Percentiles rank a stretch among this genome's conserved stretches.
Evolutionary conservation across 1,140 invertebrate genomes (phyloP).

Genomic region (Argopecten irradians): DNA sequence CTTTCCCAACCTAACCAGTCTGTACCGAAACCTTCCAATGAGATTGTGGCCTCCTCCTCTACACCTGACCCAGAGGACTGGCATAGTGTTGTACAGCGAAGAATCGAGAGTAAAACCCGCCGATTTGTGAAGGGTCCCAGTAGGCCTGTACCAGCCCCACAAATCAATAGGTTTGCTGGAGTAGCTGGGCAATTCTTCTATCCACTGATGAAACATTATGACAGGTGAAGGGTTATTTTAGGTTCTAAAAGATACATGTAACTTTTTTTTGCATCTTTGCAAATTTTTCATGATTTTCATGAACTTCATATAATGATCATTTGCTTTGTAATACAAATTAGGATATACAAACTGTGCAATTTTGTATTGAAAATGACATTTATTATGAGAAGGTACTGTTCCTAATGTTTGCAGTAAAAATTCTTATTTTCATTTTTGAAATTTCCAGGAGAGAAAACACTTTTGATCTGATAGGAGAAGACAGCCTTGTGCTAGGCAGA

Average conservation of each 20-base stretch:
- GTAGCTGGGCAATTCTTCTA: constrained; percentile 90
- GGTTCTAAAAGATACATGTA: too few species aligned
- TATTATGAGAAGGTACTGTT: too few species aligned
- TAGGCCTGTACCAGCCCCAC: constrained; percentile 46
- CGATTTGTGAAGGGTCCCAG: constrained; percentile 67
- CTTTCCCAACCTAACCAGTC: constrained; percentile 79
- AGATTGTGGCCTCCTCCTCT: constrained; percentile 35
- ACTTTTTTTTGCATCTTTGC: too few species aligned
- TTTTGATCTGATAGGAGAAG: constrained; percentile 75
- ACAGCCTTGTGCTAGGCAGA: constrained; percentile 84
- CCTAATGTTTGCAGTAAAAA: too few species aligned
- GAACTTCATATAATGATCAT: too few species aligned
- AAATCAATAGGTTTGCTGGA: constrained; percentile 84
- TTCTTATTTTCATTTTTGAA: background rate
- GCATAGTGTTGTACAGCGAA: constrained; percentile 70
- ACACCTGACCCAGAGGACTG: constrained; percentile 56
- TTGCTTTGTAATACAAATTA: too few species aligned
- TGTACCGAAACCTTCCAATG: constrained; percentile 6
- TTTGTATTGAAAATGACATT: too few species aligned
- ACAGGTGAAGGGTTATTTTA: constrained; percentile 58
- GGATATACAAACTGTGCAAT: too few species aligned
- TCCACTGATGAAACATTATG: constrained; percentile 84
- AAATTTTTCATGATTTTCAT: too few species aligned
- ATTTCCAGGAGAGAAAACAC: constrained; percentile 76
- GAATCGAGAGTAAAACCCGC: constrained; percentile 75